phyloP scores from a whole-genome alignment of 2,113 vertebrate genomes.

The Pteropus alecto region DNA sequence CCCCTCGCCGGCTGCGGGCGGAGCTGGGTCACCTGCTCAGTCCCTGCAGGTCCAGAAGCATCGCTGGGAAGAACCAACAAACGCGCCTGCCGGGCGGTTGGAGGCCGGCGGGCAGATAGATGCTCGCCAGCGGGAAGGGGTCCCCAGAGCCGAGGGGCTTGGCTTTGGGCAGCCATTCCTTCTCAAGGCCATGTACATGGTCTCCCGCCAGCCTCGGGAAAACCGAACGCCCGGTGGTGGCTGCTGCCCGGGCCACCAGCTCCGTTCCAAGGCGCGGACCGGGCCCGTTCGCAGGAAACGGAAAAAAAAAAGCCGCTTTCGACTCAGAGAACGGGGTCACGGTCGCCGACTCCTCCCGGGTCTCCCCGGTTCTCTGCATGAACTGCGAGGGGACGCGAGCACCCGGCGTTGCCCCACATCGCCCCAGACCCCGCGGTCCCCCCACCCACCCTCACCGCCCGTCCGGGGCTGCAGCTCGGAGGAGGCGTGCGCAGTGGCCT shows the following conservation, averaged over 20 bases:
- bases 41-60: neutral
- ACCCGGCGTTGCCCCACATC: fast-evolving
- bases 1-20: neutral
- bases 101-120: neutral
- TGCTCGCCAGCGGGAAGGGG: neutral
- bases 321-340: fast-evolving
- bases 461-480: neutral
- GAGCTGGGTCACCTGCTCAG: neutral
- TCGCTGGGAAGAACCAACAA: neutral
- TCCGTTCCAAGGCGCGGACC: neutral
- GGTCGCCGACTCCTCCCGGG: fast-evolving
- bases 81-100: neutral
- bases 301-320: neutral
- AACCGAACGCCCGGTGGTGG: neutral
- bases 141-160: neutral
- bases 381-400: neutral
- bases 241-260: neutral
- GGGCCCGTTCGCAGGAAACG: slow-evolving; percentile 13
- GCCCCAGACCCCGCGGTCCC: neutral
- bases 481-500: neutral
- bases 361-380: too few relatives aligned
- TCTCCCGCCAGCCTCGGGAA: neutral
- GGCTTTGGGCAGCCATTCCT: neutral
- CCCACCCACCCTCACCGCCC: neutral
- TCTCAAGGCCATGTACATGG: neutral